These are phyloP conservation scores for Tinea pellionella DNA, from an alignment of 2,888 invertebrate species.

Conservation along the genomic window DNA sequence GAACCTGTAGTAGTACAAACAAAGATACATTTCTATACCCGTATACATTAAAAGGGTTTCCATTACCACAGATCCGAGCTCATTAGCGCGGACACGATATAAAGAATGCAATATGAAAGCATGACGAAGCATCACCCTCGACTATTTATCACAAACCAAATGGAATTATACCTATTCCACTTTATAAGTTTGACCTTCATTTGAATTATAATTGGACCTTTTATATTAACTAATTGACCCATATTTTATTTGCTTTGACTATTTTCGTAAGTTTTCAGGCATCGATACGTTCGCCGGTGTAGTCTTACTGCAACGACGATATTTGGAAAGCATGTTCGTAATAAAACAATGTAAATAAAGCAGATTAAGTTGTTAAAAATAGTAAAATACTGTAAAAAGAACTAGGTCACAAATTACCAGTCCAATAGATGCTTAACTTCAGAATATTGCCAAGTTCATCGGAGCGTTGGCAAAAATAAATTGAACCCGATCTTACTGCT, in stretches of 20 bases:
- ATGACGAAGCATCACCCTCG: slow-evolving; percentile 39
- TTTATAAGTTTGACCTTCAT: not conserved
- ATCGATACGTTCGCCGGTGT: no score
- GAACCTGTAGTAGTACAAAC: no score
- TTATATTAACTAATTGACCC: no score
- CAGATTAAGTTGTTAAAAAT: no score
- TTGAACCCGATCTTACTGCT: slow-evolving; percentile 12
- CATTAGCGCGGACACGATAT: slow-evolving; percentile 51
- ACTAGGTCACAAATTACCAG: not conserved
- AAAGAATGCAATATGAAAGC: slow-evolving; percentile 60
- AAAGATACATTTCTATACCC: no score
- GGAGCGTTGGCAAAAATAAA: slow-evolving; percentile 14
- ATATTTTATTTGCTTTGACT: not conserved
- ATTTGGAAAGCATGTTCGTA: no score
- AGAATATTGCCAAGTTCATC: slow-evolving; percentile 14
- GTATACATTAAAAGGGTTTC: slow-evolving; percentile 21
- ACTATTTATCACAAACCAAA: slow-evolving; percentile 32
- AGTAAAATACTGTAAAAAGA: no score
- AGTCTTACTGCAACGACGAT: not conserved
- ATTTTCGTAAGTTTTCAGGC: not conserved
- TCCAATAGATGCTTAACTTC: not conserved
- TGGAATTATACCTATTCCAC: not conserved
- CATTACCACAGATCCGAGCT: slow-evolving; percentile 30
- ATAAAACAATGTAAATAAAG: no score
- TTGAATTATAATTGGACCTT: slow-evolving; percentile 12